Base-by-base conservation (phyloP, 1,140 invertebrate species). In the Triops longicaudatus region DNA sequence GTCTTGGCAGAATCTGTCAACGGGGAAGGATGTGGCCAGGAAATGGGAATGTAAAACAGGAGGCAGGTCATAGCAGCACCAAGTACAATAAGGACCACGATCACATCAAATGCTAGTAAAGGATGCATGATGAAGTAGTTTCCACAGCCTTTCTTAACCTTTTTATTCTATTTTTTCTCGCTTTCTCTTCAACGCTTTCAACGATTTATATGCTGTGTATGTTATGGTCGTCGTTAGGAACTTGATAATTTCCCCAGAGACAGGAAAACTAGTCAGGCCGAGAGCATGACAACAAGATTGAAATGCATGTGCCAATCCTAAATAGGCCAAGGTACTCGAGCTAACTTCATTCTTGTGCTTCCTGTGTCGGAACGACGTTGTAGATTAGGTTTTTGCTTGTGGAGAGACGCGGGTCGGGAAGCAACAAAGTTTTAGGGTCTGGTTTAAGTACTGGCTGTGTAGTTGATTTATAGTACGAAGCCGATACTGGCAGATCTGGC, bases 21-120 rank as follows among this genome's bases (percentile, higher is more conserved):
- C 22, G 50, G 50, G 50, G 50, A 63, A 63, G 50, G 50, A 63
- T 63, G 50, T 22, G 50, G 50, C 50, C 50, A 63, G 50, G 50
- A 63, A 63, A 63, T 22, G n/a, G 50, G 50, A 14, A 63, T 63
- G 50, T 63, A 63, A 63, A 63, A 63, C n/a, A 63, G 2, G 50
- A 63, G 50, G 50, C 50, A 63, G 50, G 50, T 63, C 50, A 63
- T 63, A 22, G 50, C 50, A 37, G 41, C 12, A 26, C 76, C 76
- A 28, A 77, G 41, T 26, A 77, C 41, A 27, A 73, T 73, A 72
- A 77, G 41, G 17, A 77, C 72, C 41, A 77, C 37, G 72, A 77
- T 26, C 72, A 77, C 73, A 72, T 77, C 76, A 73, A 77, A 73
- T 22, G 71, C 73, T 37, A 77, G 72, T 73, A 77, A 31, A 10